These are phyloP conservation scores for Bombus vancouverensis DNA, from an alignment of 1,140 invertebrate genomes.

Conservation along the genomic window DNA sequence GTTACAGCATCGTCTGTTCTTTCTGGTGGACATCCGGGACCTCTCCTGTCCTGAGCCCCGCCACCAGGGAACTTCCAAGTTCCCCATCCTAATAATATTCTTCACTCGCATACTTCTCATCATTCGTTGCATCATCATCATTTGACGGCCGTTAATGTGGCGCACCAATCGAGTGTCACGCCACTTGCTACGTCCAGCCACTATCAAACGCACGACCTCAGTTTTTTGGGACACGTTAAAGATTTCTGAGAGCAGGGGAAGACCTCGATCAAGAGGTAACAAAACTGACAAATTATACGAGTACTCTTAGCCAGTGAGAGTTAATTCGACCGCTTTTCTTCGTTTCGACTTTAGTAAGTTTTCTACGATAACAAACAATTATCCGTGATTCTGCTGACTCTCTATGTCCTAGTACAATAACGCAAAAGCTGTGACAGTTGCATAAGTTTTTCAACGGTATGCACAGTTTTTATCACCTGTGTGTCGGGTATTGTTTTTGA, in stretches of 20 bases:
- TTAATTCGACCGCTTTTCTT: conserved; percentile 39
- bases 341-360: conserved; percentile 50
- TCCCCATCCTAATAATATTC: conserved; percentile 80
- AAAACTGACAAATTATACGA: conserved; percentile 47
- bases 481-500: conserved; percentile 22
- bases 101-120: conserved; percentile 78
- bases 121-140: conserved; percentile 75
- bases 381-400: conserved; percentile 42
- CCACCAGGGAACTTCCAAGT: conserved; percentile 83
- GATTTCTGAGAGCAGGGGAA: conserved; percentile 80
- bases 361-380: conserved; percentile 44
- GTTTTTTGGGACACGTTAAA: conserved; percentile 80
- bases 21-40: conserved; percentile 78
- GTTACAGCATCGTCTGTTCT: conserved; percentile 79
- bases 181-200: conserved; percentile 72
- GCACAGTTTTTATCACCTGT: conserved; percentile 39
- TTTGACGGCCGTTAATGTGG: conserved; percentile 75
- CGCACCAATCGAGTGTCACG: conserved; percentile 77
- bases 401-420: conserved; percentile 51
- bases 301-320: conserved; percentile 13
- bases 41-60: conserved; percentile 82
- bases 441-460: conserved; percentile 33
- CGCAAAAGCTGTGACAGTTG: conserved; percentile 17
- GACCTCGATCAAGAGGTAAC: conserved; percentile 75
- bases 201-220: conserved; percentile 79